phyloP scores from a whole-genome alignment of 2,888 invertebrate genomes.

The Xylota segnis region DNA sequence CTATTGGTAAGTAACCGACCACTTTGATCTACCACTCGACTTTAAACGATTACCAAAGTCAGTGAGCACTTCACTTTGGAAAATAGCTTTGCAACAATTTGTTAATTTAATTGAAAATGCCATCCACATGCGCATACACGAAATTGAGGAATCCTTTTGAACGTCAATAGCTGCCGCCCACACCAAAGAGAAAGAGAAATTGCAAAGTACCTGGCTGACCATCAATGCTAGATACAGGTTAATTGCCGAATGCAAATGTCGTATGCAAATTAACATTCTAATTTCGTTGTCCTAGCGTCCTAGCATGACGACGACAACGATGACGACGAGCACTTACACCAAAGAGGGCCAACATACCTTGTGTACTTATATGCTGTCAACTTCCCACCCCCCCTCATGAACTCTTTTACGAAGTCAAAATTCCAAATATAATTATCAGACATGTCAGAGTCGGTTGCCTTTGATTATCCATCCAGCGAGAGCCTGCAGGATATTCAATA shows the following conservation, averaged over 20 bases:
- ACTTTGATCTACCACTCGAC: slow-evolving; percentile 19
- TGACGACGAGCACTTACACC: slow-evolving; percentile 30
- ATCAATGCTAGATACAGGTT: slow-evolving; percentile 62
- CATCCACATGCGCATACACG: slow-evolving; percentile 40
- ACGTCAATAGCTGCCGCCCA: slow-evolving; percentile 8
- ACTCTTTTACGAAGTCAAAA: slow-evolving; percentile 64
- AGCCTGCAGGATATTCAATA: slow-evolving; percentile 64
- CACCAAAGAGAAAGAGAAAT: not conserved
- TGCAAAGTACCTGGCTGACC: slow-evolving; percentile 42
- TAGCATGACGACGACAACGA: not conserved
- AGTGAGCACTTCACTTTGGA: slow-evolving; percentile 27
- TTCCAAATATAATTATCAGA: slow-evolving; percentile 68
- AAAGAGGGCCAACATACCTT: not conserved
- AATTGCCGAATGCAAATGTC: slow-evolving; percentile 71
- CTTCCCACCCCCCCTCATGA: not conserved
- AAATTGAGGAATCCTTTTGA: slow-evolving; percentile 38
- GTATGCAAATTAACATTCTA: slow-evolving; percentile 73
- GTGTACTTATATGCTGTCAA: not conserved
- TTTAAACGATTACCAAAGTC: slow-evolving; percentile 13
- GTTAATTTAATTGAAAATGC: slow-evolving; percentile 74
- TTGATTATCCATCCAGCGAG: slow-evolving; percentile 63
- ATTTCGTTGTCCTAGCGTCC: slow-evolving; percentile 63
- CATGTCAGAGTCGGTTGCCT: slow-evolving; percentile 65
- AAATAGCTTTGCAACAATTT: slow-evolving; percentile 61
- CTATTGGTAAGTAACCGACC: slow-evolving; percentile 26